Percentiles rank a stretch among this genome's conserved stretches.
Conservation (phyloP, 2,797 vertebrate genomes). For the Iguana delicatissima region DNA sequence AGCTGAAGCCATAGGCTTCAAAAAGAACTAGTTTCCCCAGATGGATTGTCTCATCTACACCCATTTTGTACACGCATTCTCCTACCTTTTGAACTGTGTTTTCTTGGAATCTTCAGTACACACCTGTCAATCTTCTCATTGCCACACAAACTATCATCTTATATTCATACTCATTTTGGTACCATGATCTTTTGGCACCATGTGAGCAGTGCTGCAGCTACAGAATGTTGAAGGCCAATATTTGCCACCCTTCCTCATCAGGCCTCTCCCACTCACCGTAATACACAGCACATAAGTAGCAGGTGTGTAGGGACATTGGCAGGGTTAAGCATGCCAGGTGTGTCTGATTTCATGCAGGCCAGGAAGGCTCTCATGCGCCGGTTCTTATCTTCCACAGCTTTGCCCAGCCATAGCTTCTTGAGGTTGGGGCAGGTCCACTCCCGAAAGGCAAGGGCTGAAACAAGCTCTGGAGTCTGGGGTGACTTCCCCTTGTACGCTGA, state of each 20-base stretch:
- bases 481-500: conserved; percentile 93
- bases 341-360: conserved; percentile 93
- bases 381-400: conserved; percentile 92
- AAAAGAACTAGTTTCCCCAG: background rate
- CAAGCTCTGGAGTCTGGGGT: conserved; percentile 91
- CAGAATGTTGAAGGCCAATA: too few relatives aligned
- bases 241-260: background rate
- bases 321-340: conserved; percentile 92
- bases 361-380: conserved; percentile 92
- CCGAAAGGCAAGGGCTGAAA: conserved; percentile 90
- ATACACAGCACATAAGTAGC: conserved; percentile 95
- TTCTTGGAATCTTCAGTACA: background rate
- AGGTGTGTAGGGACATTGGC: conserved; percentile 92
- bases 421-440: conserved; percentile 96
- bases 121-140: background rate
- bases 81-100: conserved; percentile 82
- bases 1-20: background rate
- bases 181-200: background rate
- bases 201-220: background rate
- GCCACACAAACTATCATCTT: background rate
- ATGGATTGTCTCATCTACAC: conserved; percentile 74
- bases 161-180: too few relatives aligned
- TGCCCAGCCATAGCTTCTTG: conserved; percentile 91
- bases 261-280: conserved; percentile 80
- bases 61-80: conserved; percentile 82